phyloP scores from a whole-genome alignment of 1,140 invertebrate genomes.

The Latrodectus geometricus region DNA sequence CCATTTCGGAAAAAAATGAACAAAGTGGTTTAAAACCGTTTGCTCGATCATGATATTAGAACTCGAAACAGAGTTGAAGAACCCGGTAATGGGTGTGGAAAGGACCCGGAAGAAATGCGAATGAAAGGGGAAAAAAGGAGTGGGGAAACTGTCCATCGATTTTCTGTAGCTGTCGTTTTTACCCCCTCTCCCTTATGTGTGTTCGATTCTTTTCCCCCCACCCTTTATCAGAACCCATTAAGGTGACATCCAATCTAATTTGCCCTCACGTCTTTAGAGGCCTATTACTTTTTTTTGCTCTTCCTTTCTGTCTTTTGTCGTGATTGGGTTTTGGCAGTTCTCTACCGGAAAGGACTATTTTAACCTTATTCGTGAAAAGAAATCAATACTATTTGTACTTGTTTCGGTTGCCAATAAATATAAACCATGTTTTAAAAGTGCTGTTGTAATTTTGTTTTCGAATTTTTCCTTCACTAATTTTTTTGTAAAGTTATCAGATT shows the following conservation, averaged over 20 bases:
- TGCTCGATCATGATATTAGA: too few relatives aligned
- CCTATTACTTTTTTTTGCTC: not conserved
- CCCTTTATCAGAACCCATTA: not conserved
- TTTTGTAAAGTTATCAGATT: too few relatives aligned
- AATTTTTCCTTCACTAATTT: too few relatives aligned
- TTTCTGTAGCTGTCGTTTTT: not conserved
- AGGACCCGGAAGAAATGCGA: not conserved
- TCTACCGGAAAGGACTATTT: not conserved
- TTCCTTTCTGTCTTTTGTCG: not conserved
- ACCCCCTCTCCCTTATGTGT: too few relatives aligned
- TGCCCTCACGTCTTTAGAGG: not conserved
- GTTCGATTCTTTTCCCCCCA: conserved; percentile 16
- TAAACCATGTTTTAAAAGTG: too few relatives aligned
- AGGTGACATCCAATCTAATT: conserved; percentile 38
- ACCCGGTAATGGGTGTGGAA: not conserved
- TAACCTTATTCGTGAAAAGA: too few relatives aligned
- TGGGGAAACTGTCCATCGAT: not conserved
- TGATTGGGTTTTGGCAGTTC: conserved; percentile 9
- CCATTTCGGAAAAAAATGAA: not conserved
- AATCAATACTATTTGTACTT: too few relatives aligned
- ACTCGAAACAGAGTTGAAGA: too few relatives aligned
- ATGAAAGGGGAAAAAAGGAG: not conserved
- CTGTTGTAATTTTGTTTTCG: too few relatives aligned
- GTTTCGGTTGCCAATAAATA: too few relatives aligned
- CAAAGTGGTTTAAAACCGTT: not conserved